Evolutionary conservation across 2,113 vertebrate genomes (phyloP).

Genomic region (Zingel zingel): DNA sequence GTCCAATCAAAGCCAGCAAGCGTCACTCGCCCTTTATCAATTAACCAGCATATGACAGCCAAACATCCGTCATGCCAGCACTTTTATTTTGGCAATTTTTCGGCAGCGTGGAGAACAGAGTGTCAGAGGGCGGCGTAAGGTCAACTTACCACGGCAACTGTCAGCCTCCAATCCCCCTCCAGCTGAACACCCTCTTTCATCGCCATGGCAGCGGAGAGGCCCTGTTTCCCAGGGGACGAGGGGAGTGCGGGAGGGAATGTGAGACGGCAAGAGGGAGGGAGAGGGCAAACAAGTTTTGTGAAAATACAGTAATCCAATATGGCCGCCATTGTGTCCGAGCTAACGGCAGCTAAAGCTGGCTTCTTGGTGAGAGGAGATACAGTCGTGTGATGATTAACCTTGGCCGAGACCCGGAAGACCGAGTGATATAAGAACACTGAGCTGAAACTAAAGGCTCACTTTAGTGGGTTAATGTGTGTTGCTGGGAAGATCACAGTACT

Average conservation of each 20-base stretch:
- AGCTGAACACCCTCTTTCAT: constrained; percentile 82
- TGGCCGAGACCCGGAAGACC: constrained; percentile 42
- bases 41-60: constrained; percentile 69
- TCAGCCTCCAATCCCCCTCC: constrained; percentile 73
- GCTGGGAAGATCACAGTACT: constrained; percentile 1
- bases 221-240: constrained; percentile 75
- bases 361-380: constrained; percentile 29
- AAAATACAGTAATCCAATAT: constrained; percentile 82
- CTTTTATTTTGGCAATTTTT: constrained; percentile 57
- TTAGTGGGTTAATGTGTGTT: constrained; percentile 35
- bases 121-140: constrained; percentile 74
- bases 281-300: constrained; percentile 81
- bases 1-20: constrained; percentile 50
- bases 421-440: not conserved
- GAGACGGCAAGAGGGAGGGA: constrained; percentile 69
- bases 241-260: constrained; percentile 76
- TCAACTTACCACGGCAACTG: constrained; percentile 79
- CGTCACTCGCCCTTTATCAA: constrained; percentile 59
- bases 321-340: constrained; percentile 75
- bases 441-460: constrained; percentile 29
- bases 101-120: constrained; percentile 32
- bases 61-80: constrained; percentile 69
- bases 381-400: constrained; percentile 71
- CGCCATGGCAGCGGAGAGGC: constrained; percentile 78
- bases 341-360: constrained; percentile 29